These are phyloP conservation scores for Epizoanthus illoricatus DNA, from an alignment of 92 coral and sea anemone genomes.

Conservation along the genomic window DNA sequence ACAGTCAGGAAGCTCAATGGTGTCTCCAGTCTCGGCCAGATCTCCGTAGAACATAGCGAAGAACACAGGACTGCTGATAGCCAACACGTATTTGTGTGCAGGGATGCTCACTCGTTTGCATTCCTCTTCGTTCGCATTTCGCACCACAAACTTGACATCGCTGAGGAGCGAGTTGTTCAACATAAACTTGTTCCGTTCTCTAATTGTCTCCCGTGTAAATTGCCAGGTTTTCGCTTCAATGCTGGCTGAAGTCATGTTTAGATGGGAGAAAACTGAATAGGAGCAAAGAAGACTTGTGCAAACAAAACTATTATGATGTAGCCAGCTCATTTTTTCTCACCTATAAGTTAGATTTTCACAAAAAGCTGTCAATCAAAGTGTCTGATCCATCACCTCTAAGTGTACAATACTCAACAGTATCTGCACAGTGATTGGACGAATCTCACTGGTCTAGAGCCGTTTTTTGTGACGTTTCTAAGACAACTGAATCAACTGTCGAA, in stretches of 20 bases:
- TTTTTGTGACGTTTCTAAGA: background rate
- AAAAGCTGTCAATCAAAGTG: background rate
- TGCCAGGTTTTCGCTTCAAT: background rate
- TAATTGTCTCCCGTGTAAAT: background rate
- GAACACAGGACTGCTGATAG: too few relatives aligned
- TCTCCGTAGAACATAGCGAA: too few relatives aligned
- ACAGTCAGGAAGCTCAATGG: too few relatives aligned
- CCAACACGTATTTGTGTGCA: background rate
- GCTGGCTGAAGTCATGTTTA: background rate
- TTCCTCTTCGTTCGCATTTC: background rate
- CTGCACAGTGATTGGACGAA: background rate
- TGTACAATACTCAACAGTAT: background rate
- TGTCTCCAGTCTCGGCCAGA: too few relatives aligned
- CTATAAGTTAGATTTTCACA: background rate
- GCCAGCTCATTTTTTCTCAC: background rate
- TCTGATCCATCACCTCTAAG: background rate
- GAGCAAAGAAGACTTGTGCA: background rate
- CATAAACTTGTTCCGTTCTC: background rate
- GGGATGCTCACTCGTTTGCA: background rate
- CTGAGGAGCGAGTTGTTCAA: slow-evolving; percentile 4
- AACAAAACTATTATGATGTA: background rate
- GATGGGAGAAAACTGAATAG: background rate
- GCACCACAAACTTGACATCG: background rate
- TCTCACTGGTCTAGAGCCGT: background rate
- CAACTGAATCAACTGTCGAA: background rate